Evolutionary conservation across 37 sponge, comb jelly and placozoan genomes (phyloP).

Genomic region (Haliclona indistincta): DNA sequence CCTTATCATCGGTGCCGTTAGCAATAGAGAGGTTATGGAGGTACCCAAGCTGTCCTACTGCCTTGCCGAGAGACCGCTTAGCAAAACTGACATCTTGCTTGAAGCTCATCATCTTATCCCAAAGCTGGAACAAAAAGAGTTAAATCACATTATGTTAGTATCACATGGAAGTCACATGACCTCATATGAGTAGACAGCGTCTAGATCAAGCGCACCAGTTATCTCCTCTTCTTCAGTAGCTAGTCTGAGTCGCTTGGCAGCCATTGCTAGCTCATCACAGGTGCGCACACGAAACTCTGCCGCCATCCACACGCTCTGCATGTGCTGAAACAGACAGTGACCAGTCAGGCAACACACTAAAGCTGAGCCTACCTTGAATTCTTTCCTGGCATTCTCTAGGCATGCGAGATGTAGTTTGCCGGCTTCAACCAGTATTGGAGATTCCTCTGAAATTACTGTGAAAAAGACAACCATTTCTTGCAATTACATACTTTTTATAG

Average conservation of each 20-base stretch:
- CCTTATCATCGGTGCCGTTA: conserved; percentile 24
- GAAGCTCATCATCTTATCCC: conserved; percentile 2
- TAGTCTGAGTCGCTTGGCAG: conserved; percentile 24
- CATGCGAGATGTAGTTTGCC: conserved; percentile 26
- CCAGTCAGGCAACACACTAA: neutral
- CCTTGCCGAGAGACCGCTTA: conserved; percentile 38
- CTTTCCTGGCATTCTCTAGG: conserved; percentile 64
- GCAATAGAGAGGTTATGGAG: conserved; percentile 67
- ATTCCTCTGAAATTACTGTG: neutral
- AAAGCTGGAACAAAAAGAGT: conserved; percentile 18
- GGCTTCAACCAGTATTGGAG: conserved; percentile 5
- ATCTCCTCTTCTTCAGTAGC: conserved; percentile 13
- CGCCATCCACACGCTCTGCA: conserved; percentile 56
- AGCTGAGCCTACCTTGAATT: conserved; percentile 47
- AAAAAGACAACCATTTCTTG: too few species aligned
- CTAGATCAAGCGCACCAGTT: neutral
- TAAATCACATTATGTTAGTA: neutral
- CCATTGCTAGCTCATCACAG: conserved; percentile 70
- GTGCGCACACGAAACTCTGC: conserved; percentile 29
- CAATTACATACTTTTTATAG: conserved; percentile 14
- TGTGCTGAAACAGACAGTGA: conserved; percentile 21
- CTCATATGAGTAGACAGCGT: conserved; percentile 16
- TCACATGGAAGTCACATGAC: conserved; percentile 11
- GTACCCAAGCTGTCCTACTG: conserved; percentile 66
- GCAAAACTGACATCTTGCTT: conserved; percentile 12